A percentile compares a stretch with the other conserved stretches of the same genome.
Evolutionary conservation across 2,797 vertebrate species (phyloP).

Genomic region (Peromyscus melanophrys): DNA sequence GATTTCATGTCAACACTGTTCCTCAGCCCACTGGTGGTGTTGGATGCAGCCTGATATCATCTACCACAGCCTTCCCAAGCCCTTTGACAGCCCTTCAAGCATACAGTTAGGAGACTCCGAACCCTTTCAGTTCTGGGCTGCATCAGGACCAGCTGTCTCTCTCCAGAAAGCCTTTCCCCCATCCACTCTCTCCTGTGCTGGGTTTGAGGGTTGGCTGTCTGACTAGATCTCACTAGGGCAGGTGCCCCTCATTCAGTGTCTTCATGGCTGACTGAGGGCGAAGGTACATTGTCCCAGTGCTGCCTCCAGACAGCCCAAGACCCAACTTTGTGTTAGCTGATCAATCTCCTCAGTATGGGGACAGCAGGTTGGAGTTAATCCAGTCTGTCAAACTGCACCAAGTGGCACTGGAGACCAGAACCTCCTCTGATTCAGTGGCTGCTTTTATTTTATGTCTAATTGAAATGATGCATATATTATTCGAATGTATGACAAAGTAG

Average conservation of each 20-base stretch:
- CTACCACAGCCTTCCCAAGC: background rate
- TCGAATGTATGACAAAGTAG: background rate
- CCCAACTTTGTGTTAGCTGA: background rate
- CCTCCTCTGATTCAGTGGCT: background rate
- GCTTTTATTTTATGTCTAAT: background rate
- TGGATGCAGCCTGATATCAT: background rate
- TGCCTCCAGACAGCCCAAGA: background rate
- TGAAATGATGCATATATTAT: conserved; percentile 17
- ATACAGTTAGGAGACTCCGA: background rate
- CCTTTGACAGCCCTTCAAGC: background rate
- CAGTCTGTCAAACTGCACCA: background rate
- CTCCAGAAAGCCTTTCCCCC: background rate
- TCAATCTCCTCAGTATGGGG: background rate
- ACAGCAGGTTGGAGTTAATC: background rate
- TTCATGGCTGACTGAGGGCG: background rate
- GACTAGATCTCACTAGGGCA: background rate
- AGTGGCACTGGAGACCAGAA: background rate
- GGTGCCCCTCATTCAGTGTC: background rate
- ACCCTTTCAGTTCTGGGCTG: background rate
- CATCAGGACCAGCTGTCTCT: background rate
- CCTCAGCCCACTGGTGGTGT: background rate
- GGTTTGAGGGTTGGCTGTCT: background rate
- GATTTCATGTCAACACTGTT: background rate
- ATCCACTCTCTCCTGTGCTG: background rate
- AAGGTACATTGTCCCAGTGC: background rate